Base-by-base conservation (phyloP, 2,888 invertebrate species). In the Athalia cordata region DNA sequence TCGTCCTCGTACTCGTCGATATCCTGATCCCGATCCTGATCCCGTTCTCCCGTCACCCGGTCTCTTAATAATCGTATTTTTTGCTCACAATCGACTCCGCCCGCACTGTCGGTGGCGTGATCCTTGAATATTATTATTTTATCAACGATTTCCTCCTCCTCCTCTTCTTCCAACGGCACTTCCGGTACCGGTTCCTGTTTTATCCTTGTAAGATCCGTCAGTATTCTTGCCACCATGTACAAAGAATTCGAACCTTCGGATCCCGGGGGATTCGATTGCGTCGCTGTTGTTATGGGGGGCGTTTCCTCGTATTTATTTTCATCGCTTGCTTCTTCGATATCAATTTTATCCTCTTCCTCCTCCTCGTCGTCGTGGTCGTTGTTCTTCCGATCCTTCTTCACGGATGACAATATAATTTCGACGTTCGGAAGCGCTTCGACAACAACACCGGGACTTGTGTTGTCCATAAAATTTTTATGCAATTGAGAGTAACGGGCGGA, bases 211-310 rank as follows among this genome's bases (percentile, higher is more conserved):
- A 93, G 87, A 87, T 93, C 93, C n/a, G 93, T 92, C 50, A 93
- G 90, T 83, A 93, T 93, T 79, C 93, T 89, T 61, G 93, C 93
- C 70, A 93, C 92, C 92, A 92, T 93, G 86, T 92, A 93, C 78
- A 92, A 91, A 4, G 91, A 90, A 74, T 89, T 88, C 47, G 77
- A 66, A 67, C 52, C 50, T 29, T 29, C 29, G 49, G 66, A 47
- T 49, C 66, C 77, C 43, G 77, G 77, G 49, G 77, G 77, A n/a
- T 45, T 74, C 5, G 59, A 61, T 13, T 45, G 11, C 50, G 11
- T 43, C 47, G 61, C 9, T 50, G 15, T 47, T 13, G n/a, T 7
- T 5, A 67, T 6, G 11, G 6, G n/a, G 11, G 55, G 7, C 4
- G 29, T 29, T 29, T 29, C 29, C 29, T 29, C 29, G 29, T 29